Evolutionary conservation across 2,888 invertebrate species (phyloP).

Genomic region (Frankliniella intonsa): DNA sequence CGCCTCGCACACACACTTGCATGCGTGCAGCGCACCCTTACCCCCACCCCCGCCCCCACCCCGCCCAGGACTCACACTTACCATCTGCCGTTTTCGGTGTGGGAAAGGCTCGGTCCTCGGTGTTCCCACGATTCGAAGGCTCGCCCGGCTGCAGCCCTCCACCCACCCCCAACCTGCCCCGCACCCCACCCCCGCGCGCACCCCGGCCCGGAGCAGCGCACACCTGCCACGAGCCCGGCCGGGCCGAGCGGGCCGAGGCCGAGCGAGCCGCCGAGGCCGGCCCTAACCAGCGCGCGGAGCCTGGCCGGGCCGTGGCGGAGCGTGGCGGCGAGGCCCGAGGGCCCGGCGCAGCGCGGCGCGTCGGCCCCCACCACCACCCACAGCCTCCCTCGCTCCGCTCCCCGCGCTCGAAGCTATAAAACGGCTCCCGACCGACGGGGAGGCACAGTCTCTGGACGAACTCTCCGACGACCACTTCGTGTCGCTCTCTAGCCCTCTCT

Average conservation of each 20-base stretch:
- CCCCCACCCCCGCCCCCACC: constrained; percentile 9
- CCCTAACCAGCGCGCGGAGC: neutral
- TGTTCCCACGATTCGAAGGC: constrained; percentile 18
- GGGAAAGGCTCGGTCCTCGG: constrained; percentile 18
- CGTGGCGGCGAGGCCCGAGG: neutral
- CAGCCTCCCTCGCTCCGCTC: constrained; percentile 7
- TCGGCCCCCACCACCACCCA: neutral
- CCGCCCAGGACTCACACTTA: constrained; percentile 18
- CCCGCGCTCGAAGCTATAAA: constrained; percentile 11
- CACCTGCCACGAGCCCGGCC: constrained; percentile 14
- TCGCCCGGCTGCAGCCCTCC: constrained; percentile 20
- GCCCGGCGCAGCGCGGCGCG: neutral
- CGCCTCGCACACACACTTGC: constrained; percentile 17
- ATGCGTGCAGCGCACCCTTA: neutral
- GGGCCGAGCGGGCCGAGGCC: neutral
- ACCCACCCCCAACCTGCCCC: constrained; percentile 21
- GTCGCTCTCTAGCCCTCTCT: neutral
- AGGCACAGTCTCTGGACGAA: neutral
- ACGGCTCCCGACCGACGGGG: neutral
- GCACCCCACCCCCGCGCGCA: neutral
- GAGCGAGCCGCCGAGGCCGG: neutral
- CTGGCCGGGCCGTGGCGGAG: neutral
- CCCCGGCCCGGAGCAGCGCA: neutral
- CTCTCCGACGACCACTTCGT: neutral
- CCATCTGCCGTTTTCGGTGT: constrained; percentile 26